phyloP scores from a whole-genome alignment of 2,888 invertebrate genomes.

The Cyclophora albipunctata region DNA sequence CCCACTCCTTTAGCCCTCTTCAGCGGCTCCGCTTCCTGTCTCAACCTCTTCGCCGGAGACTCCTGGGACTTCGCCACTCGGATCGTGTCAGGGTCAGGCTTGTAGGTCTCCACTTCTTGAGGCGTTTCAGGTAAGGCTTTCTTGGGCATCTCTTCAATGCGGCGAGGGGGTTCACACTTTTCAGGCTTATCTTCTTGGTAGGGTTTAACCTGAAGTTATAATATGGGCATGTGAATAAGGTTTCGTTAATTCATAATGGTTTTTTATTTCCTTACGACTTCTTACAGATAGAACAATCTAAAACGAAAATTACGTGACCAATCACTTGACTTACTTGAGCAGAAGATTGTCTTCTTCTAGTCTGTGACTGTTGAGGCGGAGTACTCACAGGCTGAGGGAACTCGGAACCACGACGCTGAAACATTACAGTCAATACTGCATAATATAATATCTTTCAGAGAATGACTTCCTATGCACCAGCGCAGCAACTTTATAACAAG shows the following conservation, averaged over 20 bases:
- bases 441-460: no score
- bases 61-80: conserved; percentile 55
- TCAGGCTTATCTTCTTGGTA: conserved; percentile 53
- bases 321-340: conserved; percentile 41
- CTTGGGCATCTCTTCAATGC: conserved; percentile 44
- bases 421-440: background rate
- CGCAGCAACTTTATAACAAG: no score
- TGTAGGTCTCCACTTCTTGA: conserved; percentile 40
- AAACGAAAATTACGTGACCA: background rate
- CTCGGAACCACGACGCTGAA: conserved; percentile 66
- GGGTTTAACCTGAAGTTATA: conserved; percentile 40
- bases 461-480: no score
- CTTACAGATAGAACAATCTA: background rate
- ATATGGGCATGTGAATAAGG: background rate
- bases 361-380: conserved; percentile 51
- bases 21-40: conserved; percentile 64
- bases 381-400: conserved; percentile 66
- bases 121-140: conserved; percentile 34
- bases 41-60: conserved; percentile 60
- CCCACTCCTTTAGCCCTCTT: conserved; percentile 61
- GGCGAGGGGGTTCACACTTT: conserved; percentile 37
- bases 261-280: background rate
- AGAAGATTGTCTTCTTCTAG: conserved; percentile 58
- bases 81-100: conserved; percentile 64
- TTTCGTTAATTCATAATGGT: background rate